Percentiles rank a stretch among this genome's conserved stretches.
phyloP scores from a whole-genome alignment of 2,797 vertebrate species.

The Channallabes apus region DNA sequence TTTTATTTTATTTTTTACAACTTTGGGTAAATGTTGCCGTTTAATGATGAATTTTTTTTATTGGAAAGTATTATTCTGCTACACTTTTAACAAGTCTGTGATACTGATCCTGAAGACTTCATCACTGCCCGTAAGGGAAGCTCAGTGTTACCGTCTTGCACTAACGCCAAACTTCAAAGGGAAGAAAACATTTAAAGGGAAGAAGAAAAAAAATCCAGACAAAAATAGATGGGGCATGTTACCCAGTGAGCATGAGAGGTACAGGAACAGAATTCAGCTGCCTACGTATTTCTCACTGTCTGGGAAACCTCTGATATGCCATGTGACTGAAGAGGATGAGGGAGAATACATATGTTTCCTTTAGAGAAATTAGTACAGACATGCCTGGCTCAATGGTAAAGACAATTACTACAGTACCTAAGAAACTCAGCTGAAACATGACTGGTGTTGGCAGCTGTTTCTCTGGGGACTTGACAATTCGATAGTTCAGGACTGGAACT shows the following conservation, averaged over 20 bases:
- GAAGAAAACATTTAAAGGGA: background rate
- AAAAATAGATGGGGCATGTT: too few species aligned
- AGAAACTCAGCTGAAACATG: too few species aligned
- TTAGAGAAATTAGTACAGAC: background rate
- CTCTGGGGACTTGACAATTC: too few species aligned
- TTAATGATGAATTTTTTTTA: too few species aligned
- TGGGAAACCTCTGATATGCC: background rate
- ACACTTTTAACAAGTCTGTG: too few species aligned
- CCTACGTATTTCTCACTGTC: background rate
- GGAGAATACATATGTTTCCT: slow-evolving; percentile 6
- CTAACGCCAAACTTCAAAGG: background rate
- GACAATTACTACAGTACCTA: background rate
- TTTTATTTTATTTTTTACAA: too few species aligned
- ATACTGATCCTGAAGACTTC: background rate
- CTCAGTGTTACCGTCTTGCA: slow-evolving; percentile 9
- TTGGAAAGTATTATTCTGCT: too few species aligned
- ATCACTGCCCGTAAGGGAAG: background rate
- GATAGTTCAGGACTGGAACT: too few species aligned
- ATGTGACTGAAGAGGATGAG: slow-evolving; percentile 6
- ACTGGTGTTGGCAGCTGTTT: too few species aligned
- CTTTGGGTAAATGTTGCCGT: too few species aligned
- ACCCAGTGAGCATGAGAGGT: background rate
- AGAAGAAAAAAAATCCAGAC: background rate
- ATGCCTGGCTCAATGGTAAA: slow-evolving; percentile 1
- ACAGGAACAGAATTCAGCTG: background rate